phyloP scores from a whole-genome alignment of 1,140 invertebrate species.

The Drosophila bocki region DNA sequence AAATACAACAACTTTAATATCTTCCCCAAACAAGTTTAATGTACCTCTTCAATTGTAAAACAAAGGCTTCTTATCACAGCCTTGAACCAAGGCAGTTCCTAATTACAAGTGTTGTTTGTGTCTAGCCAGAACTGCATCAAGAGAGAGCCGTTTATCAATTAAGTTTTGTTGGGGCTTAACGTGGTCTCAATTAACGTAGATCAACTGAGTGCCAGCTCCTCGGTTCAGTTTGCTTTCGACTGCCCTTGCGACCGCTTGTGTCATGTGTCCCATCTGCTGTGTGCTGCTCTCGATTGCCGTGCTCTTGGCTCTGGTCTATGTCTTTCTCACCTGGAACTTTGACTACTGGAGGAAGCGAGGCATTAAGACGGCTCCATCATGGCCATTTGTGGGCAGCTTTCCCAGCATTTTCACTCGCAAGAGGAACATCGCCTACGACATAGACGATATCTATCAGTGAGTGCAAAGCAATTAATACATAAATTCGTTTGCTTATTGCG shows the following conservation, averaged over 20 bases:
- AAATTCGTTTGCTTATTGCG: background rate
- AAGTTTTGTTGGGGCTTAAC: background rate
- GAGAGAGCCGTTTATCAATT: background rate
- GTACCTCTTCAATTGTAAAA: too few species aligned
- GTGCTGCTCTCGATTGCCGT: background rate
- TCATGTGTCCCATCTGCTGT: slow-evolving; percentile 42
- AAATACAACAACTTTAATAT: too few species aligned
- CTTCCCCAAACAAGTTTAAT: too few species aligned
- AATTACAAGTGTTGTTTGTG: background rate
- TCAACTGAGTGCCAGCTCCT: background rate
- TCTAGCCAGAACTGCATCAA: background rate
- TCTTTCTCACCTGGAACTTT: slow-evolving; percentile 78
- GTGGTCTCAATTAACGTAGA: slow-evolving; percentile 3
- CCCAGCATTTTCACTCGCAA: slow-evolving; percentile 61
- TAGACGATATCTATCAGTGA: slow-evolving; percentile 62
- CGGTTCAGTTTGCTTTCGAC: slow-evolving; percentile 28
- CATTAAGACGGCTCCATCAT: slow-evolving; percentile 63
- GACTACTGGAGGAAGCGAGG: slow-evolving; percentile 77
- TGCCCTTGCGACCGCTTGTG: background rate
- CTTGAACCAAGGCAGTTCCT: background rate
- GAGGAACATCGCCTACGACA: slow-evolving; percentile 56
- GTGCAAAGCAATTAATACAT: background rate
- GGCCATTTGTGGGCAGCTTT: slow-evolving; percentile 71
- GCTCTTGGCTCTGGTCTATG: slow-evolving; percentile 56
- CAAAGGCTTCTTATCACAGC: background rate